Evolutionary conservation across 1,140 invertebrate species (phyloP).

Genomic region (Galleria mellonella): DNA sequence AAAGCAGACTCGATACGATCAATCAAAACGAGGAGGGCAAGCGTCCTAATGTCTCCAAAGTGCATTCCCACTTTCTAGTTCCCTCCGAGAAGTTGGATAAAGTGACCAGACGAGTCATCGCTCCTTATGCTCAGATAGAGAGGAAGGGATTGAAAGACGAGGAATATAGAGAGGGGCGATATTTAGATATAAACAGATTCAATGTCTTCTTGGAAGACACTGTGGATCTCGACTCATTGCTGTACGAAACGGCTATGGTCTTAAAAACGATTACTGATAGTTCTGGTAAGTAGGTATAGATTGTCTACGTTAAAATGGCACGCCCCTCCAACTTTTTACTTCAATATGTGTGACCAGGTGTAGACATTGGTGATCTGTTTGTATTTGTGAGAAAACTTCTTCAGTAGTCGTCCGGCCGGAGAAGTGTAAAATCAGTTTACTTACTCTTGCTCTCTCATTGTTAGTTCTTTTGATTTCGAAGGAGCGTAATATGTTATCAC

Average conservation of each 20-base stretch:
- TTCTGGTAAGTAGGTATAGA: constrained; percentile 44
- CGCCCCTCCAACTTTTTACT: too few relatives aligned
- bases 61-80: constrained; percentile 59
- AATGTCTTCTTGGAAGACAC: constrained; percentile 68
- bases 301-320: too few relatives aligned
- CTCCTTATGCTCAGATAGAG: constrained; percentile 72
- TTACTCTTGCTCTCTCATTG: too few relatives aligned
- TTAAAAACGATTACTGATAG: constrained; percentile 71
- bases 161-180: constrained; percentile 34
- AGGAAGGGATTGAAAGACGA: constrained; percentile 53
- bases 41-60: constrained; percentile 22
- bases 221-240: constrained; percentile 68
- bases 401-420: too few relatives aligned
- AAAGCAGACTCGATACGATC: constrained; percentile 37
- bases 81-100: constrained; percentile 57
- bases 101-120: constrained; percentile 71
- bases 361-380: too few relatives aligned
- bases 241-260: constrained; percentile 74
- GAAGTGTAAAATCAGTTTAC: too few relatives aligned
- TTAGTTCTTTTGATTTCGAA: too few relatives aligned
- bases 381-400: too few relatives aligned
- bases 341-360: too few relatives aligned
- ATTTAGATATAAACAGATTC: constrained; percentile 58
- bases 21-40: constrained; percentile 22
- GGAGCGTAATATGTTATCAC: too few relatives aligned